phyloP scores from a whole-genome alignment of 2,113 vertebrate species.

The Aspiorhynchus laticeps region DNA sequence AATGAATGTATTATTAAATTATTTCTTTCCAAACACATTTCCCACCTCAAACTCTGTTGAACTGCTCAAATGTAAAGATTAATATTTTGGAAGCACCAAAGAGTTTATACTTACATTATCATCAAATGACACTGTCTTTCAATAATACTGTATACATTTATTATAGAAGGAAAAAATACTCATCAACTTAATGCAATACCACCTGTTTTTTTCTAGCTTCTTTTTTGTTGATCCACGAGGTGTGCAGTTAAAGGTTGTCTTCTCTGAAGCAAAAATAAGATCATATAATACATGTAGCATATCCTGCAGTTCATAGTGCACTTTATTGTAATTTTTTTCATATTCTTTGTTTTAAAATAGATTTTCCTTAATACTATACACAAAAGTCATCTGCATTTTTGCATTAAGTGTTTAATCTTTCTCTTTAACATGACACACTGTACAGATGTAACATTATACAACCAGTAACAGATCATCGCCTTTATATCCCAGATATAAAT shows the following conservation, averaged over 20 bases:
- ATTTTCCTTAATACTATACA: background rate
- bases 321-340: conserved; percentile 20
- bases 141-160: background rate
- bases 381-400: background rate
- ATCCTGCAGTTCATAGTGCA: background rate
- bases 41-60: background rate
- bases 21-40: background rate
- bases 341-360: background rate
- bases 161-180: background rate
- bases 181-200: background rate
- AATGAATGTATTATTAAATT: background rate
- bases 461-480: background rate
- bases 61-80: background rate
- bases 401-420: background rate
- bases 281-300: background rate
- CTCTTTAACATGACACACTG: conserved; percentile 4
- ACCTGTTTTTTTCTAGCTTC: background rate
- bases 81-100: background rate
- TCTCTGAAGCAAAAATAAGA: background rate
- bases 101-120: background rate
- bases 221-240: background rate
- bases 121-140: background rate
- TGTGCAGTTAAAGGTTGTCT: background rate
- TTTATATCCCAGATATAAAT: conserved; percentile 24
- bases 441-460: conserved; percentile 1